phyloP scores from a whole-genome alignment of 2,888 invertebrate genomes.

The Nemapogon koenigi region DNA sequence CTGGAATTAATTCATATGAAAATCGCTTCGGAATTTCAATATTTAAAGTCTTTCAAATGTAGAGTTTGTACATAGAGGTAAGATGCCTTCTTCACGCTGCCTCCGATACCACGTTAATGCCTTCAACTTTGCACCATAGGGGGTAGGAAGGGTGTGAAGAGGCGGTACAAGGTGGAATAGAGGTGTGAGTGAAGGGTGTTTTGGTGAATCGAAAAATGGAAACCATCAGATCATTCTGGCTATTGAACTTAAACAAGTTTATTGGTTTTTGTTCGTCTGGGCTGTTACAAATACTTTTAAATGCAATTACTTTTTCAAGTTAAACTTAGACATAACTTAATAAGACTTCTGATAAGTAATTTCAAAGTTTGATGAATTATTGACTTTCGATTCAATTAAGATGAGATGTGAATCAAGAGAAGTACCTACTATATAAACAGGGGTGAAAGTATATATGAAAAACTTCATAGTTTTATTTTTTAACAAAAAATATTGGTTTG shows the following conservation, averaged over 20 bases:
- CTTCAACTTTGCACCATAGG: constrained; percentile 64
- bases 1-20: no score
- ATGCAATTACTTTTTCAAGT: neutral
- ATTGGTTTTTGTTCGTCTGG: constrained; percentile 21
- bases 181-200: constrained; percentile 26
- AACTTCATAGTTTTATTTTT: no score
- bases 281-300: neutral
- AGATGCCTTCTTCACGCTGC: constrained; percentile 58
- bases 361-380: no score
- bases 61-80: no score
- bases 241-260: constrained; percentile 61
- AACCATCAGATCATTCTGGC: constrained; percentile 58
- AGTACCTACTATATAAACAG: no score
- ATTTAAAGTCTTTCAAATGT: no score
- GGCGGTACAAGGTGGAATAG: constrained; percentile 19
- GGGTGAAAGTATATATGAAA: no score
- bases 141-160: constrained; percentile 19
- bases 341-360: no score
- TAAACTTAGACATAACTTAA: neutral
- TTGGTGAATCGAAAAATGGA: constrained; percentile 46
- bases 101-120: constrained; percentile 65
- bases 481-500: no score
- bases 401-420: no score
- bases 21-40: no score
- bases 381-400: no score